Conservation (phyloP, 2,888 invertebrate species). For the Nephrotoma appendiculata region DNA sequence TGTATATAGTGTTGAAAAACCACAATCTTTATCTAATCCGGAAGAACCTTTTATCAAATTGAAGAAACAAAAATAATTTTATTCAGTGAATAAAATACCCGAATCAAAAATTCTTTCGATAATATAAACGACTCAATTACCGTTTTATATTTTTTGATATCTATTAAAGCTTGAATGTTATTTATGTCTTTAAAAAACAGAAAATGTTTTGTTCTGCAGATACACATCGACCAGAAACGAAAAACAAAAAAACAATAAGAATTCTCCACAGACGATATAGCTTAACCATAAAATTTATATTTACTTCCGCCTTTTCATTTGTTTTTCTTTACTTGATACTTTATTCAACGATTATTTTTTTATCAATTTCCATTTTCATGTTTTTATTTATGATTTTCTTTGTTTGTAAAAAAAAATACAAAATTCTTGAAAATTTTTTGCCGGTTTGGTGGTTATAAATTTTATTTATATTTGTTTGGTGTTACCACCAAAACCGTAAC, state of each 20-base stretch:
- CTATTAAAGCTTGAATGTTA: background rate
- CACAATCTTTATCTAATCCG: background rate
- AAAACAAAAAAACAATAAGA: background rate
- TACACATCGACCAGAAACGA: background rate
- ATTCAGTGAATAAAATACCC: background rate
- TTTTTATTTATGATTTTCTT: background rate
- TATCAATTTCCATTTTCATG: background rate
- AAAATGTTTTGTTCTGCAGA: background rate
- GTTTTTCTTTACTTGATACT: background rate
- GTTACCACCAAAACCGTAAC: background rate
- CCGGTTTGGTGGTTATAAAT: background rate
- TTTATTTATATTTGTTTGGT: background rate
- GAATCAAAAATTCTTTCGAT: background rate
- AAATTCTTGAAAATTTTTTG: background rate
- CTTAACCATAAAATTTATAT: background rate
- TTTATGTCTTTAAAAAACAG: background rate
- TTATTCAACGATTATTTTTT: background rate
- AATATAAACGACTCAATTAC: background rate
- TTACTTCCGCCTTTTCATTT: background rate
- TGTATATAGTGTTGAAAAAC: background rate
- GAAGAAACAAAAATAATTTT: background rate
- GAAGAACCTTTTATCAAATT: background rate
- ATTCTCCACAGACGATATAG: background rate
- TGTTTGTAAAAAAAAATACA: background rate
- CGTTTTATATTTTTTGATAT: background rate